Evolutionary conservation across 2,888 invertebrate genomes (phyloP).

Genomic region (Troides aeacus): DNA sequence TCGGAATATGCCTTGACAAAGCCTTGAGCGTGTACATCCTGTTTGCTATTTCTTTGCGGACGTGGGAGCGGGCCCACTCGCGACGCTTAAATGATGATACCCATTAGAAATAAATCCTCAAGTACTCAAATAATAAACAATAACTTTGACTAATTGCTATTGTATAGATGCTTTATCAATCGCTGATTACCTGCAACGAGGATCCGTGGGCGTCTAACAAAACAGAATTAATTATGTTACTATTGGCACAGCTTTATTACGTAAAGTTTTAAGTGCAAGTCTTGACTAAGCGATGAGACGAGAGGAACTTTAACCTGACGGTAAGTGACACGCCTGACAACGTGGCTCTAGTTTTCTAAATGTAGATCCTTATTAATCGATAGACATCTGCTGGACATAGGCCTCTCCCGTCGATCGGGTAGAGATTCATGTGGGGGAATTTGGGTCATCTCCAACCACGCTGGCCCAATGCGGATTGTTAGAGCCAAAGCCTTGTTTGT

Average conservation of each 20-base stretch:
- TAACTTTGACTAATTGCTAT: slow-evolving; percentile 7
- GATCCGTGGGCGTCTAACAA: background rate
- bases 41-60: slow-evolving; percentile 34
- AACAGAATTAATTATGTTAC: background rate
- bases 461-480: no score
- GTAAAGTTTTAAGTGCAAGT: no score
- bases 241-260: background rate
- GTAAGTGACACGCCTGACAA: no score
- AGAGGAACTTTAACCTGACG: no score
- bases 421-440: no score
- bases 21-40: slow-evolving; percentile 11
- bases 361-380: no score
- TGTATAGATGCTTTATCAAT: slow-evolving; percentile 12
- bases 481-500: no score
- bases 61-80: slow-evolving; percentile 65
- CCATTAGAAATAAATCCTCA: slow-evolving; percentile 60
- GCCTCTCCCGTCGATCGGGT: no score
- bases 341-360: no score
- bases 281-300: no score
- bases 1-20: slow-evolving; percentile 9
- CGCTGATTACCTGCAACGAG: background rate
- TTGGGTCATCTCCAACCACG: no score
- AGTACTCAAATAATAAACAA: slow-evolving; percentile 31
- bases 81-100: slow-evolving; percentile 75
- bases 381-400: no score